Evolutionary conservation across 1,140 invertebrate genomes (phyloP).

Genomic region (Hormaphis cornu): DNA sequence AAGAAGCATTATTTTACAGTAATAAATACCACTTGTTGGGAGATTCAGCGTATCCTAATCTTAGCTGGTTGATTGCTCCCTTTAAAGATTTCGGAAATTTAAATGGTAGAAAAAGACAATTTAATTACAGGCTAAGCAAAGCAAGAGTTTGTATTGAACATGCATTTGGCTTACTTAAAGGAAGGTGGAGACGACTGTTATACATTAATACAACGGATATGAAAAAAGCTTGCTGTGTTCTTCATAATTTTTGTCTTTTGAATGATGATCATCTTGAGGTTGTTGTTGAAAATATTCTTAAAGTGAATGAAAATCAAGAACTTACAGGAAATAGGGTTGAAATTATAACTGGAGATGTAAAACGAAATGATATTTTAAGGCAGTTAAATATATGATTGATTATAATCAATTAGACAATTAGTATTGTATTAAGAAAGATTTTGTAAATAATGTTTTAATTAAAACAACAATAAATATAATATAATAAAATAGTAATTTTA

Average conservation of each 20-base stretch:
- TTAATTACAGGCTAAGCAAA: neutral
- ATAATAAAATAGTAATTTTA: too few relatives aligned
- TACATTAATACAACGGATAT: neutral
- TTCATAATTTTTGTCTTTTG: neutral
- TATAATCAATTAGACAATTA: too few relatives aligned
- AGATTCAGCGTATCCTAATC: neutral
- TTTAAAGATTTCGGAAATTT: neutral
- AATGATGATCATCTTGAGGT: neutral
- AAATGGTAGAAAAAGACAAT: neutral
- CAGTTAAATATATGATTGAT: too few relatives aligned
- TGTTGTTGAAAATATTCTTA: neutral
- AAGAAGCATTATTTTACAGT: neutral
- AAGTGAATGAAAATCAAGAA: neutral
- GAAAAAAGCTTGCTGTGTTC: neutral
- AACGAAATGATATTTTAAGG: neutral
- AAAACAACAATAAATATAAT: too few relatives aligned
- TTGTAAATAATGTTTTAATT: too few relatives aligned
- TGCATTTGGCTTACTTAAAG: neutral
- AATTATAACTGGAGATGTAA: neutral
- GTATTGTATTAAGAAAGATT: too few relatives aligned
- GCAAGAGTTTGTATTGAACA: neutral
- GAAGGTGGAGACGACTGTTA: neutral
- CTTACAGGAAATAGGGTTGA: neutral
- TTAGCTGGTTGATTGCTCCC: neutral
- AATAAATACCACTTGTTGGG: neutral